Percentiles rank a stretch among this genome's conserved stretches.
These are phyloP conservation scores for Dryobota labecula DNA, from an alignment of 2,888 invertebrate species.

Conservation along the genomic window DNA sequence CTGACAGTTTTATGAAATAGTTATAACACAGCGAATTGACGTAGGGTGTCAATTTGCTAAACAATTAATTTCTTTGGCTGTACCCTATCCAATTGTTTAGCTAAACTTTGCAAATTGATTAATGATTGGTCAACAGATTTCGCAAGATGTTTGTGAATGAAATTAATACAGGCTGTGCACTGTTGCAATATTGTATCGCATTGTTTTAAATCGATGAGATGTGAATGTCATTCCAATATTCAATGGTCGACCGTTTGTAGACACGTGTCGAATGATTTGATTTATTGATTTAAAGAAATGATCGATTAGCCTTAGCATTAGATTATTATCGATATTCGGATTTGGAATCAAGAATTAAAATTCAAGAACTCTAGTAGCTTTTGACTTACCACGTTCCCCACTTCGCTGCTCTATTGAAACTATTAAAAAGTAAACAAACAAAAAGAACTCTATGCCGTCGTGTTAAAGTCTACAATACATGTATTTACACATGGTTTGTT, in stretches of 20 bases:
- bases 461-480: slow-evolving; percentile 34
- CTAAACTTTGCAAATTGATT: slow-evolving; percentile 24
- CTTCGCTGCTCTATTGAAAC: slow-evolving; percentile 62
- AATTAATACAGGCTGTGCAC: slow-evolving; percentile 9
- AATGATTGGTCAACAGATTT: slow-evolving; percentile 20
- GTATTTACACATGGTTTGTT: slow-evolving; percentile 28
- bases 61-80: background rate
- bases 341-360: background rate
- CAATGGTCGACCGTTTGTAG: slow-evolving; percentile 33
- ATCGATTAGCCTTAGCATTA: slow-evolving; percentile 32
- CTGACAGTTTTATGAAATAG: background rate
- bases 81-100: no score
- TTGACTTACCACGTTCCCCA: slow-evolving; percentile 46
- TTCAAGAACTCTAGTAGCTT: slow-evolving; percentile 17
- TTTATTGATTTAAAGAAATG: slow-evolving; percentile 35
- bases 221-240: slow-evolving; percentile 39
- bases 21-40: background rate
- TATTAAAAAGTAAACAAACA: slow-evolving; percentile 42
- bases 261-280: slow-evolving; percentile 20
- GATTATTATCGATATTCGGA: background rate
- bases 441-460: slow-evolving; percentile 42
- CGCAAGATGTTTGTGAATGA: slow-evolving; percentile 22
- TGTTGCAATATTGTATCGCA: slow-evolving; percentile 28
- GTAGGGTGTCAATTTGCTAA: background rate
- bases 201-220: slow-evolving; percentile 42